phyloP scores from a whole-genome alignment of 2,113 vertebrate genomes.

The Brachyhypopomus occidentalis region DNA sequence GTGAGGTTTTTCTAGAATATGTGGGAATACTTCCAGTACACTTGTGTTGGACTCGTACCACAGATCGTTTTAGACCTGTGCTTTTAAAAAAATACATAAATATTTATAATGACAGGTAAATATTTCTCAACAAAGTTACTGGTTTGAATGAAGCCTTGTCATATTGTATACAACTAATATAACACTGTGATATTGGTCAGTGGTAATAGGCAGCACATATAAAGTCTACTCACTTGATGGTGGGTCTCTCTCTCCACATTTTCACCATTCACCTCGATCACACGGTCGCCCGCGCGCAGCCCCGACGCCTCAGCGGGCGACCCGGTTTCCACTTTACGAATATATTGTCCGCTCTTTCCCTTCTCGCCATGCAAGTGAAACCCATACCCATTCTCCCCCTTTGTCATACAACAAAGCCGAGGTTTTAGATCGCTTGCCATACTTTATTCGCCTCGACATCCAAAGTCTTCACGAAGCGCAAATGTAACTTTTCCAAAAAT shows the following conservation, averaged over 20 bases:
- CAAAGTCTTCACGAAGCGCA: conserved; percentile 33
- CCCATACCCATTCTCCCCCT: conserved; percentile 86
- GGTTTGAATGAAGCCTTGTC: too few species aligned
- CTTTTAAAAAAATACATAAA: background rate
- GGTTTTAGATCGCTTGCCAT: conserved; percentile 87
- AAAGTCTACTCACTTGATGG: conserved; percentile 80
- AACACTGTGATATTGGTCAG: too few species aligned
- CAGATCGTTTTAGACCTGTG: too few species aligned
- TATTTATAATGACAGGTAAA: background rate
- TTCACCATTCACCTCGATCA: conserved; percentile 89
- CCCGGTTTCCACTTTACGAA: conserved; percentile 89
- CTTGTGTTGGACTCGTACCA: too few species aligned
- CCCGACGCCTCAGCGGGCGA: conserved; percentile 89
- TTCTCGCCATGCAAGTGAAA: conserved; percentile 97
- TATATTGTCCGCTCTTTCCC: conserved; percentile 90
- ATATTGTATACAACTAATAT: too few species aligned
- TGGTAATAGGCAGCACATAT: too few species aligned
- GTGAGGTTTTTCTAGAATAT: too few species aligned
- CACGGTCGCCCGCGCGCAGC: conserved; percentile 86
- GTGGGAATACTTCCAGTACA: too few species aligned
- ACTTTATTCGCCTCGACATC: conserved; percentile 37
- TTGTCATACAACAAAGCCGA: conserved; percentile 86
- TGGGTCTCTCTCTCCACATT: conserved; percentile 95
- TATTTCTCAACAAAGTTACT: background rate
- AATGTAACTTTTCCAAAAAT: background rate